Evolutionary conservation across 2,797 vertebrate genomes (phyloP), one percentile per base, ranked within the genome.

Genomic region (Okamejei kenojei): DNA sequence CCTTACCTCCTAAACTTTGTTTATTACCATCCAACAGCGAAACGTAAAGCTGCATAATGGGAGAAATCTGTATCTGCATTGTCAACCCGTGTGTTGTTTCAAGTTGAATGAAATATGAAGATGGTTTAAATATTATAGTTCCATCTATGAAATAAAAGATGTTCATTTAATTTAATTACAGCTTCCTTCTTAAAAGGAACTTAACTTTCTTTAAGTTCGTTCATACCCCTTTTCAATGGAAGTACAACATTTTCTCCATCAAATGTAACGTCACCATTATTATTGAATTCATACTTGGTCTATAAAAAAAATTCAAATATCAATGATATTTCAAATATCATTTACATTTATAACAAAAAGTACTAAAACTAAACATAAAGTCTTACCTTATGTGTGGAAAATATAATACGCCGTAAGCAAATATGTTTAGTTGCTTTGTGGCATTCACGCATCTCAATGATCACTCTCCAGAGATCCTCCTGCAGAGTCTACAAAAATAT

Each of bases 1-100:
- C 63, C 94, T 95, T 94, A 96, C 95, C 95, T 15, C 94, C 93
- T 0, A 95, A 95, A 73, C 94, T 94, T 93, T 94, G 93, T 93
- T 94, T 95, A 7, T 94, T 79, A n/a, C 94, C 93, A 7, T 93
- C 93, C 88, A 94, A 94, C 94, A 96, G 38, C 8, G 94, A 95
- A 93, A 96, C 54, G 94, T 95, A 95, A 0, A 96, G 26, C 78
- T 96, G 95, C 95, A 95, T 95, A 7, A n/a, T 71, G 35, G 95
- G 94, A 61, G 10, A 8, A 82, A 65, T 93, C 65, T 95, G 93
- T 91, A 96, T 93, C 79, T 95, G 94, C 90, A 95, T 91, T 90
- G 94, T 94, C 84, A 95, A 65, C 0, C 94, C 76, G 92, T 93
- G 94, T 29, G 68, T 5, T 76, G 94, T 94, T 77, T 94, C 91